Evolutionary conservation across 2,113 vertebrate genomes (phyloP), one percentile per base, ranked within the genome.

Genomic region (Ceuthmochares aereus): DNA sequence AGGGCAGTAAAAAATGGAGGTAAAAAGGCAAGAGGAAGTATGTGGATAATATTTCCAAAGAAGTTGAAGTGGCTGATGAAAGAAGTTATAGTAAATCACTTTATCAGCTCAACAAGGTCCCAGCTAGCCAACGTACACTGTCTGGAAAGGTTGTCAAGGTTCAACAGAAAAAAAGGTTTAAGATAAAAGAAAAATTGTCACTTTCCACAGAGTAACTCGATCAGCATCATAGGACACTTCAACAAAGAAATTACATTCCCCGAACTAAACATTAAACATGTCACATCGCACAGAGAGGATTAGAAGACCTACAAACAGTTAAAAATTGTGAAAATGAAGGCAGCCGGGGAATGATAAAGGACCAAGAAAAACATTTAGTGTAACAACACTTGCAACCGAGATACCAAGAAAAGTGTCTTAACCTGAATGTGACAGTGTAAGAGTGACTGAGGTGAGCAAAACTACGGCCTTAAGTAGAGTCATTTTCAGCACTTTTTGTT

Each of bases 21-120:
- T 45, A 58, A 67, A 75, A 76, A 85, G 63, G 47, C 45, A 94
- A 85, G 52, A 85, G 67, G 51, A 90, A 92, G 9, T 22, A 45
- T 21, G 26, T 16, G 23, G 59, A 74, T 59, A 84, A 47, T 10
- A 51, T 23, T 68, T 45, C 36, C 55, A 74, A 80, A 67, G 37
- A 47, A 40, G 23, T 9, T 70, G 37, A 91, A 83, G 34, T 76
- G 18, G 26, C 30, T 85, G 55, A 67, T 88, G 58, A 85, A 93
- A 93, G 36, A 72, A 82, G 15, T 11, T 73, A 66, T 15, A 79
- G 11, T 89, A 91, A 80, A 87, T 63, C 47, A 70, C 25, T 60
- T 73, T 27, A 56, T 76, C 51, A 74, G 37, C 51, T 52, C 37
- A 69, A 42, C 32, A 52, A 77, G 56, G 51, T 63, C 29, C 32